Percentiles rank a stretch among this genome's conserved stretches.
These are phyloP conservation scores for Micronycteris hirsuta DNA, from an alignment of 2,113 vertebrate species.

Conservation along the genomic window DNA sequence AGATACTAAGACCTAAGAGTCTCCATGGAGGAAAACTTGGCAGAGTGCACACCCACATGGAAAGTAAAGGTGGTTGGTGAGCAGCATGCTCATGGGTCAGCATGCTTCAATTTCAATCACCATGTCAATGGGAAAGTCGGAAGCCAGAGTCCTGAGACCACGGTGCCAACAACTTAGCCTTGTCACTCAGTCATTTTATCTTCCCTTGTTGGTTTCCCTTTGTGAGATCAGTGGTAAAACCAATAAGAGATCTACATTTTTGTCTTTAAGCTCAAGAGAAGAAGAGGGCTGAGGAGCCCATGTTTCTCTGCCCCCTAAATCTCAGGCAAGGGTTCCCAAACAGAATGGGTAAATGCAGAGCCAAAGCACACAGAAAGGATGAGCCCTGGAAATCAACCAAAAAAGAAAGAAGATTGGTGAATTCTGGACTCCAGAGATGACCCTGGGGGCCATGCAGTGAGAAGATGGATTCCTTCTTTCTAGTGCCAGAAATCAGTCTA, in stretches of 20 bases:
- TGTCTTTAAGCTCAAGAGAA: not conserved
- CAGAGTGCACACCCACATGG: not conserved
- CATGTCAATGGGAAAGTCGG: not conserved
- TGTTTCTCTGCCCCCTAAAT: not conserved
- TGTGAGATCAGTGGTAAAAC: not conserved
- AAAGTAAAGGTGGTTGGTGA: not conserved
- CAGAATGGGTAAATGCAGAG: not conserved
- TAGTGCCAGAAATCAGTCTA: not conserved
- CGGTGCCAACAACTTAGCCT: not conserved
- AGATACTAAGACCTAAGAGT: not conserved
- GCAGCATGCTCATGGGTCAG: not conserved
- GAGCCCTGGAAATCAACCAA: not conserved
- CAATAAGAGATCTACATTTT: not conserved
- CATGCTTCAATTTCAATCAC: not conserved
- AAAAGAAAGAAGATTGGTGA: not conserved
- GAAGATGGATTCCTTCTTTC: not conserved
- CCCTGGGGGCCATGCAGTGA: not conserved
- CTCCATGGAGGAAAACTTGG: too few relatives aligned
- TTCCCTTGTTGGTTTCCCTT: too few relatives aligned
- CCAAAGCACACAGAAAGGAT: not conserved
- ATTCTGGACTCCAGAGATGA: not conserved
- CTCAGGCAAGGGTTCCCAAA: not conserved
- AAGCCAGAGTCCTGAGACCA: not conserved
- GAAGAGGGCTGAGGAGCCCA: not conserved
- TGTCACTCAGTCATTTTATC: not conserved